phyloP scores from a whole-genome alignment of 1,140 invertebrate species.

The Drosophila tristis region DNA sequence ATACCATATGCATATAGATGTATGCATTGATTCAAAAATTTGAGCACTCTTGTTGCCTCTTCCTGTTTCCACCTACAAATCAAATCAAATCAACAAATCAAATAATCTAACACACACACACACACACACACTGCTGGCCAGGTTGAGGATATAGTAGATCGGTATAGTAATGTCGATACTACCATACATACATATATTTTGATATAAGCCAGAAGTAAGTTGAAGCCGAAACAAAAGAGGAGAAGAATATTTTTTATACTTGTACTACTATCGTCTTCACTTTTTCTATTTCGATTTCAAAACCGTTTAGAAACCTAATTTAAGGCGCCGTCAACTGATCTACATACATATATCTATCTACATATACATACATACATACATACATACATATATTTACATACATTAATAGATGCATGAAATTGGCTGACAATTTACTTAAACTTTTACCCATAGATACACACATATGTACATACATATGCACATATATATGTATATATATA shows the following conservation, averaged over 20 bases:
- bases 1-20: constrained; percentile 26
- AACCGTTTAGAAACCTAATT: constrained; percentile 10
- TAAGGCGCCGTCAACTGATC: constrained; percentile 25
- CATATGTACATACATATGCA: constrained; percentile 5
- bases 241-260: constrained; percentile 44
- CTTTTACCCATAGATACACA: constrained; percentile 29
- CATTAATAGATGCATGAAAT: constrained; percentile 11
- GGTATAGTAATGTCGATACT: constrained; percentile 3
- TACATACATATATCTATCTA: constrained; percentile 4
- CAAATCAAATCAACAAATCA: constrained; percentile 1
- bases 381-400: constrained; percentile 12
- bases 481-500: background rate
- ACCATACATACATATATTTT: no score
- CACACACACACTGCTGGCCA: constrained; percentile 52
- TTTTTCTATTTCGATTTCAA: constrained; percentile 28
- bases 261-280: constrained; percentile 33
- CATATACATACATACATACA: constrained; percentile 2
- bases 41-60: constrained; percentile 32
- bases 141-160: constrained; percentile 44
- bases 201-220: background rate
- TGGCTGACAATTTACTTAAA: constrained; percentile 50
- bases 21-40: constrained; percentile 14
- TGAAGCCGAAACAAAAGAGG: background rate
- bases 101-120: constrained; percentile 18
- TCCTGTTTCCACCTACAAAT: constrained; percentile 42